Evolutionary conservation across 2,888 invertebrate species (phyloP).

Genomic region (Deilephila porcellus): DNA sequence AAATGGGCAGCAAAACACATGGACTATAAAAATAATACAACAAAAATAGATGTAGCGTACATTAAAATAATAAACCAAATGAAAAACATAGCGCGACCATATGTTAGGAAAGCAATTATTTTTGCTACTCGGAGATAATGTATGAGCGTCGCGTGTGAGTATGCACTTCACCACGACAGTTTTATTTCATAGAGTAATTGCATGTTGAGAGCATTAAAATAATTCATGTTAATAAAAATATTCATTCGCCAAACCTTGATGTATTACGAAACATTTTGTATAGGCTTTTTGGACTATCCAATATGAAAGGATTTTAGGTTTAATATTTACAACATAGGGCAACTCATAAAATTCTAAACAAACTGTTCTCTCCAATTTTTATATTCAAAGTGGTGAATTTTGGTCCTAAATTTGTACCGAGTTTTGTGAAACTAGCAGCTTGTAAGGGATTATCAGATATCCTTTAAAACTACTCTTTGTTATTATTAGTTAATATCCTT

Average conservation of each 20-base stretch:
- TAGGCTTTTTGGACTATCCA: not conserved
- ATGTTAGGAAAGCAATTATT: slow-evolving; percentile 22
- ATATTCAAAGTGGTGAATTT: too few relatives aligned
- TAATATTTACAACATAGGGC: too few relatives aligned
- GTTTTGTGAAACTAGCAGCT: too few relatives aligned
- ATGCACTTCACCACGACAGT: slow-evolving; percentile 11
- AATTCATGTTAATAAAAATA: slow-evolving; percentile 9
- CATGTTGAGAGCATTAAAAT: slow-evolving; percentile 21
- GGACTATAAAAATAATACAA: not conserved
- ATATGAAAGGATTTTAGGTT: not conserved
- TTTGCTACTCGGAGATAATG: slow-evolving; percentile 20
- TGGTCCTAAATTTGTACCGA: too few relatives aligned
- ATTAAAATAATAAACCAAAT: slow-evolving; percentile 5
- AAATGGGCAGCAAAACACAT: not conserved
- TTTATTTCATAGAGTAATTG: slow-evolving; percentile 25
- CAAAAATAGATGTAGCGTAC: not conserved
- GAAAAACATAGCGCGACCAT: not conserved
- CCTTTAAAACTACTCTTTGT: too few relatives aligned
- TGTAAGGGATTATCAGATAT: too few relatives aligned
- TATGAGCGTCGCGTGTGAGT: slow-evolving; percentile 26
- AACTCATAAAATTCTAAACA: too few relatives aligned
- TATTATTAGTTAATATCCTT: too few relatives aligned
- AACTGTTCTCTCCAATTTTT: too few relatives aligned
- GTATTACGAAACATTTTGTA: slow-evolving; percentile 2
- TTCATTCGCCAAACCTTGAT: slow-evolving; percentile 2